A percentile compares a stretch with the other conserved stretches of the same genome.
phyloP scores from a whole-genome alignment of 2,888 invertebrate genomes.

The Ceratothoa steindachneri region DNA sequence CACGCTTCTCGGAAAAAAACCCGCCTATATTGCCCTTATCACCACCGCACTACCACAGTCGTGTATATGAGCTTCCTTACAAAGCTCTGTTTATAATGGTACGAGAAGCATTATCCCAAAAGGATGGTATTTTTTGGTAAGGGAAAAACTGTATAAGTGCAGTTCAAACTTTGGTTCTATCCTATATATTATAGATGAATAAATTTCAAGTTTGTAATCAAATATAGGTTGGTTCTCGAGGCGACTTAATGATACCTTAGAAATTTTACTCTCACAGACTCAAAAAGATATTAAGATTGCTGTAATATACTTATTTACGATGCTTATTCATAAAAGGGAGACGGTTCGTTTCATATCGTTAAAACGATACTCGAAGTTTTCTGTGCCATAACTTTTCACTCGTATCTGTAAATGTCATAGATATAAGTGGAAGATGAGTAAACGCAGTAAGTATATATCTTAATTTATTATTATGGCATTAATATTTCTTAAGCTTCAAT shows the following conservation, averaged over 20 bases:
- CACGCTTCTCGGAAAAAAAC: neutral
- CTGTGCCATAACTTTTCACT: neutral
- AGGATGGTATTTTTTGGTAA: neutral
- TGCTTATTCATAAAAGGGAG: neutral
- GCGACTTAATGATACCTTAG: neutral
- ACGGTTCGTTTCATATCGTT: neutral
- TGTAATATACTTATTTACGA: neutral
- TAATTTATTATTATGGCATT: neutral
- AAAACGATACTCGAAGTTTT: neutral
- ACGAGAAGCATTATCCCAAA: no score
- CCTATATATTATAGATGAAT: neutral
- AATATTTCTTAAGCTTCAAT: neutral
- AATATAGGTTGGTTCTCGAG: neutral
- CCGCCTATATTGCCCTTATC: neutral
- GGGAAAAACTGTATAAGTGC: neutral
- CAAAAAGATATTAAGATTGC: neutral
- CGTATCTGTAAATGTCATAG: neutral
- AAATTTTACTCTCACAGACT: neutral
- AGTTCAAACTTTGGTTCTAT: constrained; percentile 5
- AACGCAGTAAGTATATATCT: neutral
- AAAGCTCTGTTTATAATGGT: neutral
- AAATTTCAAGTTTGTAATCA: neutral
- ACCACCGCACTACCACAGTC: neutral
- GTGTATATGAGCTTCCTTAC: neutral
- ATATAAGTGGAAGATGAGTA: neutral